These are phyloP conservation scores for Steatocranus sp. DNA, from an alignment of 2,797 vertebrate genomes.

Conservation along the genomic window DNA sequence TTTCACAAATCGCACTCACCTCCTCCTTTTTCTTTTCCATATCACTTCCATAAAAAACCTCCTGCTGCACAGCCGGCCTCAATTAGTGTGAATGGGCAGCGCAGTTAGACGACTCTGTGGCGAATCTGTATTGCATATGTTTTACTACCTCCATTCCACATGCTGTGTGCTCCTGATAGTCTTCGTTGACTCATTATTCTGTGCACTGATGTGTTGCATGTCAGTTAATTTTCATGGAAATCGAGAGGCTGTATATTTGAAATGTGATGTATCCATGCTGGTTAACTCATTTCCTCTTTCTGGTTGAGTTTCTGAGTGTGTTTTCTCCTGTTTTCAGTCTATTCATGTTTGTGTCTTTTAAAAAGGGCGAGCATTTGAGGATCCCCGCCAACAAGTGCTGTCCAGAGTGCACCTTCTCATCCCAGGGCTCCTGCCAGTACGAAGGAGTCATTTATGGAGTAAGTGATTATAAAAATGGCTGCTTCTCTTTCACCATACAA, in stretches of 20 bases:
- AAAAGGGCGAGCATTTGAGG: slow-evolving; percentile 84
- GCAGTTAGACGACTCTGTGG: background rate
- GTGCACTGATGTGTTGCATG: background rate
- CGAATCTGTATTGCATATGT: background rate
- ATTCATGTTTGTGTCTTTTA: slow-evolving; percentile 8
- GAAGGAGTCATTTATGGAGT: slow-evolving; percentile 79
- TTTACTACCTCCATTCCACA: background rate
- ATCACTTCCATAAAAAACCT: background rate
- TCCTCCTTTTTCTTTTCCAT: background rate
- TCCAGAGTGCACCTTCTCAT: slow-evolving; percentile 77
- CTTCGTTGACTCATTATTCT: background rate
- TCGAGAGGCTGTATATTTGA: background rate
- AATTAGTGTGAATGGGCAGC: background rate
- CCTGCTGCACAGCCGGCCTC: background rate
- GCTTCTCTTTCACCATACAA: background rate
- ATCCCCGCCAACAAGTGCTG: slow-evolving; percentile 87
- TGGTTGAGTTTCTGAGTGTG: background rate
- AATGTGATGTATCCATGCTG: background rate
- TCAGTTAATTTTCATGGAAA: slow-evolving; percentile 5
- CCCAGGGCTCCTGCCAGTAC: slow-evolving; percentile 78
- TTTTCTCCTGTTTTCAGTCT: background rate
- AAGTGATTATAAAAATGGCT: slow-evolving; percentile 45
- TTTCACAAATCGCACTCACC: background rate
- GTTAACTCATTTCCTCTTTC: background rate
- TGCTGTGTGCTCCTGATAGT: background rate